phyloP scores from a whole-genome alignment of 2,113 vertebrate genomes.

The Rhea americana region DNA sequence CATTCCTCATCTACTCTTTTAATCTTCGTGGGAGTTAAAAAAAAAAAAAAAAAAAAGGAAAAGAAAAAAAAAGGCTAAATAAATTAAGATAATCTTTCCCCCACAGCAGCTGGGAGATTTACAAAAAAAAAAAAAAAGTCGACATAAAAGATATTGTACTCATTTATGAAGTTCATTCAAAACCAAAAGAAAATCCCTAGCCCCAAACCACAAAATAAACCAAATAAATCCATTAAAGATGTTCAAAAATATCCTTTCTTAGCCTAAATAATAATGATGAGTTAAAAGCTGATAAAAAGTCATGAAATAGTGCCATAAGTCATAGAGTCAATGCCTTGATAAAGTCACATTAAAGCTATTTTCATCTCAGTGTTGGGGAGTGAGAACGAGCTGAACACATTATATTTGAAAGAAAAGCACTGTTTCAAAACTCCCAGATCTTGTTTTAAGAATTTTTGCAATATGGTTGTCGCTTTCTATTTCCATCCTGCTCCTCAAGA shows the following conservation, averaged over 20 bases:
- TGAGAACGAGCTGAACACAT: not conserved
- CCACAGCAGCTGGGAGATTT: too few species aligned
- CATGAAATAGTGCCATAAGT: not conserved
- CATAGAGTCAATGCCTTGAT: not conserved
- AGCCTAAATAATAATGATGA: not conserved
- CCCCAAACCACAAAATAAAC: not conserved
- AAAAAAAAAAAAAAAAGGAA: accelerated
- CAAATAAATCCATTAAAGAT: not conserved
- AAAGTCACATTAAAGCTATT: not conserved
- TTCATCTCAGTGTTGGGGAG: not conserved
- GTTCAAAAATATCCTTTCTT: not conserved
- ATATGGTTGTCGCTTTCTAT: not conserved
- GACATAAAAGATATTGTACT: not conserved
- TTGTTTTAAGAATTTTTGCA: not conserved
- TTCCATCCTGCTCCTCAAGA: not conserved
- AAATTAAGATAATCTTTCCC: too few species aligned
- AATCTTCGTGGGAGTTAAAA: not conserved
- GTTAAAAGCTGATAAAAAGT: not conserved
- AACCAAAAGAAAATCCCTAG: not conserved
- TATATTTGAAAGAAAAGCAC: not conserved
- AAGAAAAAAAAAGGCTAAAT: too few species aligned
- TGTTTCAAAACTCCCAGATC: not conserved
- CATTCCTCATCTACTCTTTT: not conserved
- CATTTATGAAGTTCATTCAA: not conserved
- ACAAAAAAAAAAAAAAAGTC: accelerated